Conservation (phyloP, 1,140 invertebrate species). For the Zaprionus taronus region DNA sequence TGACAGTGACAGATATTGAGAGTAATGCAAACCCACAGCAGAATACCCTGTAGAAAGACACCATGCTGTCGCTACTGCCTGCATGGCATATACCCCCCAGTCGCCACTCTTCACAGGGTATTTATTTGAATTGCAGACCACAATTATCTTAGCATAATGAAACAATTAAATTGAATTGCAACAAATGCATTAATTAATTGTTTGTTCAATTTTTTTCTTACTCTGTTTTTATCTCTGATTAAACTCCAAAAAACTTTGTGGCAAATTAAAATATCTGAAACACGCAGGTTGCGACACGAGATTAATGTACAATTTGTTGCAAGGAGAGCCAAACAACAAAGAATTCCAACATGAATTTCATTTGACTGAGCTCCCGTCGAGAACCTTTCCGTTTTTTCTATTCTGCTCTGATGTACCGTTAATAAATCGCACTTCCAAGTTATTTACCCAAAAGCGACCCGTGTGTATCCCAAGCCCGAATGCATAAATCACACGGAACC, state of each 20-base stretch:
- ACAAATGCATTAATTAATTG: constrained; percentile 3
- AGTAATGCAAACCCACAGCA: background rate
- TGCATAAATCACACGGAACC: constrained; percentile 72
- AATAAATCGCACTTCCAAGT: constrained; percentile 71
- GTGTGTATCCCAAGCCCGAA: constrained; percentile 54
- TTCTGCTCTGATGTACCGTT: constrained; percentile 48
- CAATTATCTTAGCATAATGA: constrained; percentile 8
- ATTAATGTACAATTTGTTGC: constrained; percentile 37
- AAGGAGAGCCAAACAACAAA: background rate
- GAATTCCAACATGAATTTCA: constrained; percentile 26
- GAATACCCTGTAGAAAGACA: background rate
- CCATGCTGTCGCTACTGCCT: background rate
- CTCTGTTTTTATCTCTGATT: background rate
- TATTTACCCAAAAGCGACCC: constrained; percentile 60
- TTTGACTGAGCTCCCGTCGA: constrained; percentile 30
- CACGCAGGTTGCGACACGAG: constrained; percentile 5
- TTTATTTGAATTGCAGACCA: background rate
- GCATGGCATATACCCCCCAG: no score
- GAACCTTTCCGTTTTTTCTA: constrained; percentile 26
- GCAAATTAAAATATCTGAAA: constrained; percentile 23
- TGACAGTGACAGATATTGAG: background rate
- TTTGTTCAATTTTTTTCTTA: background rate
- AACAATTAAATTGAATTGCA: constrained; percentile 7
- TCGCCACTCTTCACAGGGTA: background rate
- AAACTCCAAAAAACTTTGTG: background rate